phyloP scores from a whole-genome alignment of 2,797 vertebrate species.

The Decapterus maruadsi region DNA sequence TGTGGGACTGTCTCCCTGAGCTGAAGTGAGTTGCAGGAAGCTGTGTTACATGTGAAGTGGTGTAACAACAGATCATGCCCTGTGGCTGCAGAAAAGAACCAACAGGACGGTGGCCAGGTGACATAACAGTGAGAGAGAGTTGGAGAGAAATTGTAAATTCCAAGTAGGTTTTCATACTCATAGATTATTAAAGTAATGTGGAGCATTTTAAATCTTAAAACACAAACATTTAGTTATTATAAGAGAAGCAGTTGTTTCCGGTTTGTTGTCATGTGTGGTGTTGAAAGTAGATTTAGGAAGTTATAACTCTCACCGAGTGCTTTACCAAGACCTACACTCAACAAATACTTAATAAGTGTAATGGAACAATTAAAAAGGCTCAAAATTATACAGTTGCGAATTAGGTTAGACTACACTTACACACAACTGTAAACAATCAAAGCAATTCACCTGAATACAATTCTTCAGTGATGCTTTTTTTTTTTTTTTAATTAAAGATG shows the following conservation, averaged over 20 bases:
- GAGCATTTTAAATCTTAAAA: too few species aligned
- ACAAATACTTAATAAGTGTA: not conserved
- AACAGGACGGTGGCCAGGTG: not conserved
- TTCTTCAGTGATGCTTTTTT: too few species aligned
- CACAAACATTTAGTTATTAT: not conserved
- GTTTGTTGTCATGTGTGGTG: not conserved
- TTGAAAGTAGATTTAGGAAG: not conserved
- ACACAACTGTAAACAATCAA: not conserved
- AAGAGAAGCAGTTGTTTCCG: not conserved
- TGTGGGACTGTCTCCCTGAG: not conserved
- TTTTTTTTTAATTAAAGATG: too few species aligned
- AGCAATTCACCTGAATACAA: not conserved
- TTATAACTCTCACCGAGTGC: not conserved
- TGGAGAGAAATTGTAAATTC: not conserved
- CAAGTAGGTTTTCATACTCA: not conserved
- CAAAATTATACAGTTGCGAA: not conserved
- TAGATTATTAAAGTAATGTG: not conserved
- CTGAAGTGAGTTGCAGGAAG: constrained; percentile 32
- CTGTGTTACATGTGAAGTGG: constrained; percentile 16
- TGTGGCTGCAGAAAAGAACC: constrained; percentile 47
- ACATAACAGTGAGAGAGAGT: not conserved
- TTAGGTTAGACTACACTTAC: not conserved
- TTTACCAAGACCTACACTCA: too few species aligned
- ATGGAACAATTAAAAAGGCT: not conserved
- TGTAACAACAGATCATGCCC: constrained; percentile 45